Conservation (phyloP, 1,140 invertebrate genomes). For the Berghia stephanieae region DNA sequence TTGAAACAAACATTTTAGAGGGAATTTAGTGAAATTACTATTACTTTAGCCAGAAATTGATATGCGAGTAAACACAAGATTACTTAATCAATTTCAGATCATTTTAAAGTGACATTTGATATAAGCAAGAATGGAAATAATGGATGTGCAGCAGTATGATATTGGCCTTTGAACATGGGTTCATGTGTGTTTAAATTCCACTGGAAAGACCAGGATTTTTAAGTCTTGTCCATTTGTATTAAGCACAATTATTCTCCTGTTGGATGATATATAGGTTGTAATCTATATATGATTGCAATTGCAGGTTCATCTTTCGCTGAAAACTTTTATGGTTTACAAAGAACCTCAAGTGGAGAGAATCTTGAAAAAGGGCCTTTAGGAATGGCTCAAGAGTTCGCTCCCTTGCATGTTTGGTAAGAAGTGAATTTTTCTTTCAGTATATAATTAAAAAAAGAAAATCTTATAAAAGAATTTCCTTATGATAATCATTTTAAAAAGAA, state of each 20-base stretch:
- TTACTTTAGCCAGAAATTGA: too few species aligned
- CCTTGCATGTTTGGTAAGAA: conserved; percentile 63
- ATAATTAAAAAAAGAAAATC: neutral
- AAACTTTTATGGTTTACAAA: conserved; percentile 78
- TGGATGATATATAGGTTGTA: neutral
- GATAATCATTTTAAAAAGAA: neutral
- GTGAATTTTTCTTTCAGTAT: neutral
- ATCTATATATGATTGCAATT: conserved; percentile 20
- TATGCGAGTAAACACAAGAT: too few species aligned
- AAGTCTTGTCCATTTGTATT: too few species aligned
- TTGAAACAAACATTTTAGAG: too few species aligned
- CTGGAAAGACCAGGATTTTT: too few species aligned
- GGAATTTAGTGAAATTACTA: too few species aligned
- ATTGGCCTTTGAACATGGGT: too few species aligned
- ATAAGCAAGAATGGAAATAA: too few species aligned
- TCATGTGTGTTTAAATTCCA: too few species aligned
- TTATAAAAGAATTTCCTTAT: neutral
- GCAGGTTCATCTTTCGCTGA: conserved; percentile 78
- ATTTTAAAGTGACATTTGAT: too few species aligned
- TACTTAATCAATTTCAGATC: too few species aligned
- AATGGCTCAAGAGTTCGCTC: conserved; percentile 62
- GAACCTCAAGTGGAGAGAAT: conserved; percentile 61
- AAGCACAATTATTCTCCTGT: conserved; percentile 8
- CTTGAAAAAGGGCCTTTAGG: conserved; percentile 49
- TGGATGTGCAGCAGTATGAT: neutral